Conservation (phyloP, 2,113 vertebrate genomes). For the Thalassarche chlororhynchos region DNA sequence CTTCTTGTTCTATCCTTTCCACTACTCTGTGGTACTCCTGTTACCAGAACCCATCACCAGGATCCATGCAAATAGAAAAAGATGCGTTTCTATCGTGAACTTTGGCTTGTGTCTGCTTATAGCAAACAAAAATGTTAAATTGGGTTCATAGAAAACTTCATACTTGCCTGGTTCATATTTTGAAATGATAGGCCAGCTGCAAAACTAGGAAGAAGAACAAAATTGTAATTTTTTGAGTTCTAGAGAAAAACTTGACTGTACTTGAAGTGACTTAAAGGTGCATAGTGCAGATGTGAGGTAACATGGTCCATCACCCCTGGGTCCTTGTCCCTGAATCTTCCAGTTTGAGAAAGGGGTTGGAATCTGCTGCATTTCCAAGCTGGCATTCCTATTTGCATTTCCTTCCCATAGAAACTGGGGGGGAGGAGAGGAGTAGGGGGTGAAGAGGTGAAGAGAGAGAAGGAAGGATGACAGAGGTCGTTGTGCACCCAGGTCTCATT, state of each 20-base stretch:
- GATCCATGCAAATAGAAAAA: not conserved
- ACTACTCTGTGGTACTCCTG: not conserved
- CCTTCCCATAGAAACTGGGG: not conserved
- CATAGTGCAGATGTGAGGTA: not conserved
- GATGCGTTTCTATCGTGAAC: accelerated
- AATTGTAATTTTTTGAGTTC: not conserved
- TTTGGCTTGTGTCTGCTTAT: not conserved
- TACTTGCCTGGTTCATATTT: not conserved
- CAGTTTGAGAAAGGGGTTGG: not conserved
- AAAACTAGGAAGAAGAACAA: not conserved
- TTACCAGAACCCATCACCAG: not conserved
- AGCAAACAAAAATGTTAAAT: not conserved
- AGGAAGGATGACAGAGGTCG: not conserved
- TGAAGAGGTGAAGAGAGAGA: not conserved
- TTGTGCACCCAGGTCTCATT: not conserved
- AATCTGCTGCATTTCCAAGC: not conserved
- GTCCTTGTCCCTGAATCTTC: not conserved
- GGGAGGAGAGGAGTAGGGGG: accelerated
- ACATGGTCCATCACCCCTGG: too few relatives aligned
- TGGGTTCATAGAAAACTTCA: not conserved
- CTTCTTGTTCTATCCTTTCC: not conserved
- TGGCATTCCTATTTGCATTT: not conserved
- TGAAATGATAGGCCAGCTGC: not conserved
- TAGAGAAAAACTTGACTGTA: not conserved
- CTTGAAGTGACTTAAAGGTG: not conserved